These are phyloP conservation scores for Etheostoma spectabile DNA, from an alignment of 2,113 vertebrate genomes.

Conservation along the genomic window DNA sequence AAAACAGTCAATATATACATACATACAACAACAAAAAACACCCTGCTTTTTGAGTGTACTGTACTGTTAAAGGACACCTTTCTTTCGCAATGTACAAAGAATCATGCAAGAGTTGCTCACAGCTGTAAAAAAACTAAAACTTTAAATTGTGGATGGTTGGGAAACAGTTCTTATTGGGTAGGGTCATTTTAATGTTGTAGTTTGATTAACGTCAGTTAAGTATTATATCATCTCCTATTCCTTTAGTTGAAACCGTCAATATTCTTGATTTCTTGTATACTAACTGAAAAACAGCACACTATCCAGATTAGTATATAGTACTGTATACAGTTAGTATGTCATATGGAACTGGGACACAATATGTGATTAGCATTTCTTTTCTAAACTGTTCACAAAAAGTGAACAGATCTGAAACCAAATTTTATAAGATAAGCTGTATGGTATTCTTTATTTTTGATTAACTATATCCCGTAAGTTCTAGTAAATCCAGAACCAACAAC, in stretches of 20 bases:
- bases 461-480: background rate
- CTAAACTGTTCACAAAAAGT: background rate
- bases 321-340: constrained; percentile 9
- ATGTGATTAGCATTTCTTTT: background rate
- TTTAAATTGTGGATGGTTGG: background rate
- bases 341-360: background rate
- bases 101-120: background rate
- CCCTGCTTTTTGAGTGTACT: background rate
- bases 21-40: too few relatives aligned
- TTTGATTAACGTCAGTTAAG: background rate
- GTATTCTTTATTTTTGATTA: background rate
- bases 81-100: background rate
- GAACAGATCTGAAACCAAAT: background rate
- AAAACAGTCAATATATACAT: background rate
- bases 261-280: background rate
- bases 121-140: background rate
- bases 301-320: background rate
- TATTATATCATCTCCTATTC: background rate
- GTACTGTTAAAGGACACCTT: background rate
- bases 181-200: background rate
- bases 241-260: background rate
- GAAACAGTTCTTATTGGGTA: background rate
- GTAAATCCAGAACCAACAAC: background rate
- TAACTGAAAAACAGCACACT: background rate
- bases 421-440: constrained; percentile 1